A percentile compares a stretch with the other conserved stretches of the same genome.
Evolutionary conservation across 2,888 invertebrate genomes (phyloP).

Genomic region (Chalcosyrphus nemorum): DNA sequence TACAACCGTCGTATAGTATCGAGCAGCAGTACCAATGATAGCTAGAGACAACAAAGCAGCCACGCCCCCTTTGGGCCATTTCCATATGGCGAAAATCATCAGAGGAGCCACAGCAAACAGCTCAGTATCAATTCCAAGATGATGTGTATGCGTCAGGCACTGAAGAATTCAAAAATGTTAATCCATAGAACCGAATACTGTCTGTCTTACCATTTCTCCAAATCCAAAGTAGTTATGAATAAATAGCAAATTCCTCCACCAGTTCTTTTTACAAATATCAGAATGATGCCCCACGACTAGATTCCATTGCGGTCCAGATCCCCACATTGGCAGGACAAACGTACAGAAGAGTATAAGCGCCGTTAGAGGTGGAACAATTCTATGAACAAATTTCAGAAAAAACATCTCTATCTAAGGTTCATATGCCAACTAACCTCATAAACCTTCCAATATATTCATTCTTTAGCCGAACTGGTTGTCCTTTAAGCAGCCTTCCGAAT

Average conservation of each 20-base stretch:
- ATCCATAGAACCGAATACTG: not conserved
- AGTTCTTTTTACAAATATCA: slow-evolving; percentile 86
- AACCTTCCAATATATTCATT: slow-evolving; percentile 86
- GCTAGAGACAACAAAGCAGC: slow-evolving; percentile 82
- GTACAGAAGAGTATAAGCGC: slow-evolving; percentile 87
- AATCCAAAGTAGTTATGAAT: slow-evolving; percentile 89
- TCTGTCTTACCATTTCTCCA: slow-evolving; percentile 85
- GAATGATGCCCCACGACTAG: slow-evolving; percentile 87
- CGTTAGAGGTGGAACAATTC: slow-evolving; percentile 86
- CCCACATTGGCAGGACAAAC: slow-evolving; percentile 85
- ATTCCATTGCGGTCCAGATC: slow-evolving; percentile 88
- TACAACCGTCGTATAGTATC: slow-evolving; percentile 85
- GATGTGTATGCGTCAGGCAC: slow-evolving; percentile 89
- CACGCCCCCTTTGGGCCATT: slow-evolving; percentile 84
- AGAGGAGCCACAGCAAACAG: slow-evolving; percentile 86
- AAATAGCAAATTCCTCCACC: slow-evolving; percentile 88
- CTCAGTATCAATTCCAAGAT: slow-evolving; percentile 88
- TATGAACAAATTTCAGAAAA: slow-evolving; percentile 72
- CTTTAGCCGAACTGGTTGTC: slow-evolving; percentile 83
- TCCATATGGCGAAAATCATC: slow-evolving; percentile 84
- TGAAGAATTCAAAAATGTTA: slow-evolving; percentile 74
- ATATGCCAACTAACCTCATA: slow-evolving; percentile 82
- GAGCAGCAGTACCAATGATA: slow-evolving; percentile 84
- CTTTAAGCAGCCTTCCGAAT: slow-evolving; percentile 84
- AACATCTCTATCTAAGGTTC: not conserved